Conservation (phyloP, 1,140 invertebrate species). For the Cherax quadricarinatus region DNA sequence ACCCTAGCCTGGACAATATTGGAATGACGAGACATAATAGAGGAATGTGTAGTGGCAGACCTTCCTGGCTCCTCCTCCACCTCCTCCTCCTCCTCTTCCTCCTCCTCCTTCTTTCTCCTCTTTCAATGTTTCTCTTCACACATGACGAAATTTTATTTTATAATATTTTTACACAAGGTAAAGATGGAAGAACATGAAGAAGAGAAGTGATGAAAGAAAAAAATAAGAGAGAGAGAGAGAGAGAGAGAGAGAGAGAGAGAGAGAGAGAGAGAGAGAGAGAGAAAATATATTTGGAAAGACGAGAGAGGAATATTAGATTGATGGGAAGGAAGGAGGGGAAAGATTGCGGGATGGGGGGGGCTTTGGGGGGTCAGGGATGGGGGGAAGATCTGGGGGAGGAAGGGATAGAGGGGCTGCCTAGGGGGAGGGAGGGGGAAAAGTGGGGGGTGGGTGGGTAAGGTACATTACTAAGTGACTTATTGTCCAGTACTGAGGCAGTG, state of each 20-base stretch:
- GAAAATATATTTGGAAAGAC: not conserved
- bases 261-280: not conserved
- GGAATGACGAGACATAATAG: slow-evolving; percentile 5
- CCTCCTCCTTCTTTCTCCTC: not conserved
- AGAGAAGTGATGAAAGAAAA: too few species aligned
- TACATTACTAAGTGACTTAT: slow-evolving; percentile 5
- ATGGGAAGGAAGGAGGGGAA: not conserved
- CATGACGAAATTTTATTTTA: not conserved
- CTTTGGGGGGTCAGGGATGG: too few species aligned
- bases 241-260: not conserved
- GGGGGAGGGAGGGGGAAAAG: not conserved
- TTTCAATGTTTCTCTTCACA: not conserved
- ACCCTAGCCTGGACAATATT: not conserved
- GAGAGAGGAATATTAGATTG: not conserved
- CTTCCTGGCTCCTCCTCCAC: not conserved
- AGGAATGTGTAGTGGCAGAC: slow-evolving; percentile 12
- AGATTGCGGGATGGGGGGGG: not conserved
- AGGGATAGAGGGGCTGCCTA: not conserved
- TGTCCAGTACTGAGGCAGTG: not conserved
- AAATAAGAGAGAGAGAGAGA: too few species aligned
- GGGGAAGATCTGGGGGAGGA: too few species aligned
- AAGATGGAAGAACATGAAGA: not conserved
- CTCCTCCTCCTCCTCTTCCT: not conserved
- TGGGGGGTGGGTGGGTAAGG: not conserved
- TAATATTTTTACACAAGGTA: not conserved